phyloP scores from a whole-genome alignment of 2,888 invertebrate species.

The Chrysolina haemoptera region DNA sequence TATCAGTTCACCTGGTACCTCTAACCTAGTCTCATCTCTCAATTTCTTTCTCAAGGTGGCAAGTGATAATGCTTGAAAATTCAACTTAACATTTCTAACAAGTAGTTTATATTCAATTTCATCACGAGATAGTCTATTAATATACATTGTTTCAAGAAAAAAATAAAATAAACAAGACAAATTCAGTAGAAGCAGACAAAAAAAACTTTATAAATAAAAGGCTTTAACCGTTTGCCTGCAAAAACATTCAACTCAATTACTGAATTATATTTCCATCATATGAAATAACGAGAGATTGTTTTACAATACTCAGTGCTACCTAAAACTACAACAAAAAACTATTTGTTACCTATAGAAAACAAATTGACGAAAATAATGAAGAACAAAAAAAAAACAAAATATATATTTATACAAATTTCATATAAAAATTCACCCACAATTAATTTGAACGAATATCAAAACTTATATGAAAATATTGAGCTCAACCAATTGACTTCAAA shows the following conservation, averaged over 20 bases:
- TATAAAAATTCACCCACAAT: not conserved
- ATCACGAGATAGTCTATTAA: not conserved
- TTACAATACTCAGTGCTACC: not conserved
- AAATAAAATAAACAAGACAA: not conserved
- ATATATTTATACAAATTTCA: not conserved
- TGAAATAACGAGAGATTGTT: not conserved
- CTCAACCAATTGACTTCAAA: too few species aligned
- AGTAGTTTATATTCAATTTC: constrained; percentile 21
- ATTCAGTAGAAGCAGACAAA: not conserved
- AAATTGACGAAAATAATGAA: not conserved
- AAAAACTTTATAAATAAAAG: not conserved
- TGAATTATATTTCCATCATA: not conserved
- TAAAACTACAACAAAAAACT: not conserved
- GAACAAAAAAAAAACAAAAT: not conserved
- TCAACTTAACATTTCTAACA: not conserved
- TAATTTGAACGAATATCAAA: too few species aligned
- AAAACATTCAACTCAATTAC: not conserved
- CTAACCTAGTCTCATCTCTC: constrained; percentile 1
- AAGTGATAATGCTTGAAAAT: not conserved
- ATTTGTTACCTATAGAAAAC: not conserved
- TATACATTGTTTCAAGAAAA: not conserved
- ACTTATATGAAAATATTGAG: too few species aligned
- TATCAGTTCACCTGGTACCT: not conserved
- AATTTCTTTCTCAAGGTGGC: constrained; percentile 3
- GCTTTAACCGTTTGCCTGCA: not conserved